Evolutionary conservation across 2,113 vertebrate genomes (phyloP).

Genomic region (Poeciliopsis occidentalis): DNA sequence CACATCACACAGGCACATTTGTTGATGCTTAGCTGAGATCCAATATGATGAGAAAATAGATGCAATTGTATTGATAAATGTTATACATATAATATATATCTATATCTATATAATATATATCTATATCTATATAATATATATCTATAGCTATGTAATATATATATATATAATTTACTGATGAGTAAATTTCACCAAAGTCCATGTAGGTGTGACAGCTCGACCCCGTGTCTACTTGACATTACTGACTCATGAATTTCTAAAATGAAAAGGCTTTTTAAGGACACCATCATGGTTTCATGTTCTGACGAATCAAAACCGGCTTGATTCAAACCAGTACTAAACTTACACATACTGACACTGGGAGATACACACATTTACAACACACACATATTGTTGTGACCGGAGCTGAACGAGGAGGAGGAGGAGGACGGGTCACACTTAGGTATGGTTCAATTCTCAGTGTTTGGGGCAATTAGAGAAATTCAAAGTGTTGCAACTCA

Average conservation of each 20-base stretch:
- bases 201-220: not conserved
- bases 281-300: slow-evolving; percentile 48
- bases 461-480: not conserved
- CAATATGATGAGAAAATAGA: not conserved
- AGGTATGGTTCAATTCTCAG: too few relatives aligned
- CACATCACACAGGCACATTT: not conserved
- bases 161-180: not conserved
- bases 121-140: too few relatives aligned
- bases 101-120: too few relatives aligned
- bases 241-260: slow-evolving; percentile 29
- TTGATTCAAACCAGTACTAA: slow-evolving; percentile 46
- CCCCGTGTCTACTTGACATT: not conserved
- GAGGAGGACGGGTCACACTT: not conserved
- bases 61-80: not conserved
- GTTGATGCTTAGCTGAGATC: not conserved
- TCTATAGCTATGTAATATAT: too few relatives aligned
- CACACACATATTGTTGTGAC: not conserved
- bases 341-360: not conserved
- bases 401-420: not conserved
- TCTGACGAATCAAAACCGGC: slow-evolving; percentile 37
- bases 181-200: not conserved
- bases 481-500: not conserved
- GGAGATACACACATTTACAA: not conserved
- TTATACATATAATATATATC: too few relatives aligned
- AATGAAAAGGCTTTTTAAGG: slow-evolving; percentile 32